Base-by-base conservation (phyloP, 2,113 vertebrate species). In the Colaptes auratus region DNA sequence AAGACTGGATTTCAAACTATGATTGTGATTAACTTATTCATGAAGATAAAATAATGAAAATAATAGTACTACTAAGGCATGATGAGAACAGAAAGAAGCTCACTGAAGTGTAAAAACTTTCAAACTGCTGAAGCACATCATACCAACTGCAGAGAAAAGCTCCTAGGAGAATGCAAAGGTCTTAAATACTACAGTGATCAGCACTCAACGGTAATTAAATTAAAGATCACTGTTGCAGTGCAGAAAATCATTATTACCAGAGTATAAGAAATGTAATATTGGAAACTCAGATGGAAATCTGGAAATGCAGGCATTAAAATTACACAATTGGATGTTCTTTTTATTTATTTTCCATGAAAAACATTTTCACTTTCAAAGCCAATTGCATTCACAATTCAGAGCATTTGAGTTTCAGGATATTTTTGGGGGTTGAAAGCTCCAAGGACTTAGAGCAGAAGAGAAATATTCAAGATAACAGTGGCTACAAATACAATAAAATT, bases 191-290 rank as follows among this genome's bases (percentile, higher is more conserved):
- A 82, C 44, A 77, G 27, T 88, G 61, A 92, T 91, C 50, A 88
- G 56, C 63, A 83, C 14, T 46, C 75, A 60, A 81, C 69, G 8
- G 55, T 60, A 96, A 97, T 95, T 95, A 91, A 96, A 96, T 95
- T 93, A 93, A 92, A 93, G 50, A 80, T 89, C 33, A 81, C 24
- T 65, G 65, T 94, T 84, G 60, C 35, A 82, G 33, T 77, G 27
- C 25, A 82, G 13, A 48, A 89, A 90, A 85, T 82, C 46, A 33
- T 84, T 35, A 88, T 84, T 89, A 89, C 64, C 79, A 15, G 74
- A 56, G 20, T 86, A 84, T 63, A 65, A 82, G 63, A 93, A 81
- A 79, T 36, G 7, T 71, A 70, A 56, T 96, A 66, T 86, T 10
- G 10, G 59, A 82, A 81, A 89, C 17, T 76, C 10, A 69, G 55